Evolutionary conservation across 2,797 vertebrate genomes (phyloP), one percentile per base, ranked within the genome.

Genomic region (Limnodromus scolopaceus): DNA sequence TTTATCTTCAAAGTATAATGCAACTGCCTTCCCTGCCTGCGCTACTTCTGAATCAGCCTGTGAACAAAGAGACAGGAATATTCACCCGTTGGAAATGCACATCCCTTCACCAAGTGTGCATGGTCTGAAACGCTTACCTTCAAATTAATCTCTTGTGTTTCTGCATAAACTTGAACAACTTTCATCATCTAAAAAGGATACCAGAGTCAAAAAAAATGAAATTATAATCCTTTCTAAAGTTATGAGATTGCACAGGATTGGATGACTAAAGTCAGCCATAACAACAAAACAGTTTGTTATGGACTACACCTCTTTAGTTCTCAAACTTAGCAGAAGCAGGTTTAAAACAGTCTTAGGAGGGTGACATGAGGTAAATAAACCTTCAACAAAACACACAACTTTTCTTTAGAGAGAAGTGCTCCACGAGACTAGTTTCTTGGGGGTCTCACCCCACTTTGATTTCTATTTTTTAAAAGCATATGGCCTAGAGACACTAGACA

Each of bases 121-220:
- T 98, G 98, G 98, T 98, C 98, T 98, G 98, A 98, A 98, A 99
- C 98, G 98, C 99, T 99, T 99, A 99, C 99, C 99, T 99, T 99
- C 97, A 99, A 99, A 99, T 99, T 99, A 99, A 99, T 99, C 98
- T 99, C 99, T 99, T 99, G 99, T 99, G 99, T 99, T 98, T 99
- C 99, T 99, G 99, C 99, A 99, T 99, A 99, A 99, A 99, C 99
- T 99, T 99, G 99, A 99, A 99, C 99, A 99, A 99, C 99, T 99
- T 99, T 99, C 99, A 99, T 99, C 99, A 99, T 99, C 99, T 99
- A 99, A 99, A 99, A 99, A 99, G 99, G 99, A 99, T 98, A 99
- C 99, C 99, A 99, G 98, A 99, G 99, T 99, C 99, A 98, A 98
- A 98, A 98, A 98, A 98, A 98, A 98, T 97, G 99, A 98, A 99